Percentiles rank a stretch among this genome's conserved stretches.
Evolutionary conservation across 30 jellyfish, hydroid and myxozoan genomes (phyloP).

Genomic region (Rhopilema esculentum): DNA sequence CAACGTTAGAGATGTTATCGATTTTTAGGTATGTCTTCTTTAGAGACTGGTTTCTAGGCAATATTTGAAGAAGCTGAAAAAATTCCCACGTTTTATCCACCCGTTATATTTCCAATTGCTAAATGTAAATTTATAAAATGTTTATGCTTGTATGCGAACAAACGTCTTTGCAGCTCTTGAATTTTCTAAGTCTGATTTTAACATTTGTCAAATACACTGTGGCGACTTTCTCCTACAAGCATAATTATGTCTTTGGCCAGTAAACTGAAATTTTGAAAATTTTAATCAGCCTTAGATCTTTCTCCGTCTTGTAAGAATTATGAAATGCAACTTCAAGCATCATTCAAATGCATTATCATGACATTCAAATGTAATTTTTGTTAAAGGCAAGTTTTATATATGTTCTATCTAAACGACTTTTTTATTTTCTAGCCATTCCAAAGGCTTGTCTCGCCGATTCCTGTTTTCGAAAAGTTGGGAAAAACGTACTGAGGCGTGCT

Average conservation of each 20-base stretch:
- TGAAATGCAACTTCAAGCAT: too few relatives aligned
- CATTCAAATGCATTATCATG: too few relatives aligned
- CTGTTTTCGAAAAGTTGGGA: conserved; percentile 86
- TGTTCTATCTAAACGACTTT: neutral
- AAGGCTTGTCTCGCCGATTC: conserved; percentile 83
- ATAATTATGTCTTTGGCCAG: too few relatives aligned
- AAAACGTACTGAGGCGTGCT: conserved; percentile 61
- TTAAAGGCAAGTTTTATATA: too few relatives aligned
- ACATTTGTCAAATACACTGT: too few relatives aligned
- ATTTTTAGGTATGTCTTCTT: neutral
- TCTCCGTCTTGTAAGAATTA: too few relatives aligned
- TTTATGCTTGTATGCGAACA: neutral
- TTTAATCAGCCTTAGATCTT: too few relatives aligned
- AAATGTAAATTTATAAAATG: neutral
- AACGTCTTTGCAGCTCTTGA: neutral
- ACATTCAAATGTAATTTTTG: too few relatives aligned
- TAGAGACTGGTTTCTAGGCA: neutral
- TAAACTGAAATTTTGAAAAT: too few relatives aligned
- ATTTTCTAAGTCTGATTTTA: too few relatives aligned
- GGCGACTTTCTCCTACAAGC: too few relatives aligned
- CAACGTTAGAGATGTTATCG: neutral
- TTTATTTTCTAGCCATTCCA: conserved; percentile 68
- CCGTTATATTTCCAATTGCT: neutral
- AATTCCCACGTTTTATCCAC: neutral
- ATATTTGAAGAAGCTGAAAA: neutral